Evolutionary conservation across 2,113 vertebrate species (phyloP).

Genomic region (Microtus pennsylvanicus): DNA sequence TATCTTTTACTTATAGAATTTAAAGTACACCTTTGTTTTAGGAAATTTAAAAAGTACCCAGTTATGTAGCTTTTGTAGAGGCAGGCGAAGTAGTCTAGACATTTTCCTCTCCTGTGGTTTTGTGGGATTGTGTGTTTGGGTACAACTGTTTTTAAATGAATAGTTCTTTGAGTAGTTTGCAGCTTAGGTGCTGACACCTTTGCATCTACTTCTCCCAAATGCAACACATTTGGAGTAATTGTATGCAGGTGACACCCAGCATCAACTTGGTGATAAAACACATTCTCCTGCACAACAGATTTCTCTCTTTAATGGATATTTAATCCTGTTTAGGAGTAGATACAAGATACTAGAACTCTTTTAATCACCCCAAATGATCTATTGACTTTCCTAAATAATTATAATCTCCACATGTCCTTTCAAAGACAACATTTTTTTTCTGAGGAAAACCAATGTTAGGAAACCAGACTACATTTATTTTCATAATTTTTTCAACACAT

Average conservation of each 20-base stretch:
- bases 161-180: background rate
- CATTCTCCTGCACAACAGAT: background rate
- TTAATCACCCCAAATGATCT: background rate
- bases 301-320: background rate
- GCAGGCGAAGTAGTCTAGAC: background rate
- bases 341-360: background rate
- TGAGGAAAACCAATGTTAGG: background rate
- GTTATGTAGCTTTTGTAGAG: background rate
- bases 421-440: background rate
- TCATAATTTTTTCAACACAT: background rate
- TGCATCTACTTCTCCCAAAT: background rate
- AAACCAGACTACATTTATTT: conserved; percentile 12
- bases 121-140: background rate
- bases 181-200: background rate
- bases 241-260: background rate
- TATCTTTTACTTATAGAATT: background rate
- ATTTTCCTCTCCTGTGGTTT: background rate
- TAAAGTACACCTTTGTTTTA: conserved; percentile 2
- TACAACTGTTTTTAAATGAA: background rate
- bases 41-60: background rate
- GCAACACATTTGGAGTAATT: background rate
- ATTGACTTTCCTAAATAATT: conserved; percentile 2
- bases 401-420: background rate
- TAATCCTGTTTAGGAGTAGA: conserved; percentile 20
- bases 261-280: background rate